Percentiles rank a stretch among this genome's conserved stretches.
These are phyloP conservation scores for Anastrepha ludens DNA, from an alignment of 1,140 invertebrate species.

Conservation along the genomic window DNA sequence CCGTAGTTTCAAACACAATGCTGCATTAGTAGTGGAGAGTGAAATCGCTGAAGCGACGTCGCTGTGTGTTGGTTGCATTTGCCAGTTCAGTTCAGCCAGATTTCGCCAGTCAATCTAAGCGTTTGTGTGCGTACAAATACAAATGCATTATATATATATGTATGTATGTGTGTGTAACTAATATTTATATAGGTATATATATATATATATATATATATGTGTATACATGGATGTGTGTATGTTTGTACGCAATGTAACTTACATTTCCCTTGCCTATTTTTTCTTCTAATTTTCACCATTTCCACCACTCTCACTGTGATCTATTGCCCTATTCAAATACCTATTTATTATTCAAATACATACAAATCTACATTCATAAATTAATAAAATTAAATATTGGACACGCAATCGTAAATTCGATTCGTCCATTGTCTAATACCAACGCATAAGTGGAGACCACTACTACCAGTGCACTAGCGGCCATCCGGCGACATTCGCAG, in stretches of 20 bases:
- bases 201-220: not conserved
- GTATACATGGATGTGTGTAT: not conserved
- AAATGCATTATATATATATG: not conserved
- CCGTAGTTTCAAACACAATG: too few species aligned
- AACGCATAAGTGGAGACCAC: not conserved
- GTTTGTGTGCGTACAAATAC: conserved; percentile 5
- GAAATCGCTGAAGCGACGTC: not conserved
- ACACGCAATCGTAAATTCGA: too few species aligned
- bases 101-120: conserved; percentile 20
- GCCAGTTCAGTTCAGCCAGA: not conserved
- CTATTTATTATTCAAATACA: too few species aligned
- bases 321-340: too few species aligned
- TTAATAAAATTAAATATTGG: too few species aligned
- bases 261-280: too few species aligned
- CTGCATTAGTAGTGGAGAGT: not conserved
- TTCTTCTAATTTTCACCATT: too few species aligned
- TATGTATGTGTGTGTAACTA: not conserved
- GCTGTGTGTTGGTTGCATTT: not conserved
- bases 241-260: not conserved
- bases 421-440: too few species aligned
- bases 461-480: not conserved
- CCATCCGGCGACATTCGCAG: not conserved
- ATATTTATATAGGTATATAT: too few species aligned
- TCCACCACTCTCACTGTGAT: too few species aligned
- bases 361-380: too few species aligned